A percentile compares a stretch with the other conserved stretches of the same genome.
Conservation (phyloP, 2,113 vertebrate genomes). For the Crotalus horridus region DNA sequence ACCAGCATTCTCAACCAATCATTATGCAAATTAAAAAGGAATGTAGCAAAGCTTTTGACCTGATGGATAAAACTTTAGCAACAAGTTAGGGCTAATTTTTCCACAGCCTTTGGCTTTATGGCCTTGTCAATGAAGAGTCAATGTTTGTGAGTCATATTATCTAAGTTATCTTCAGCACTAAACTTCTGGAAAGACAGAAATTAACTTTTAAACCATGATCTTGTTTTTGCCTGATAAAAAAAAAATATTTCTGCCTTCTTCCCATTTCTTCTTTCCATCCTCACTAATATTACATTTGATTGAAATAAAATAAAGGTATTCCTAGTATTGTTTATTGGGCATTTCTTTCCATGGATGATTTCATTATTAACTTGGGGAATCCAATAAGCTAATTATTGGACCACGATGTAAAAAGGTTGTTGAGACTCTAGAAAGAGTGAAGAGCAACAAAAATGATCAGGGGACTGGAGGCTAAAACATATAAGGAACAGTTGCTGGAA, state of each 20-base stretch:
- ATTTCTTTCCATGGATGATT: not conserved
- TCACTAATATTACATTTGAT: not conserved
- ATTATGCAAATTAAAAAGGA: constrained; percentile 33
- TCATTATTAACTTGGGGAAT: not conserved
- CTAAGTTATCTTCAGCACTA: constrained; percentile 39
- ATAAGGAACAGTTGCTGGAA: too few species aligned
- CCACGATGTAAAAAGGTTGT: too few species aligned
- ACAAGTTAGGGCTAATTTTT: constrained; percentile 47
- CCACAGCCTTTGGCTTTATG: constrained; percentile 47
- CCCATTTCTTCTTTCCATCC: not conserved
- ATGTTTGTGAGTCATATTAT: constrained; percentile 45
- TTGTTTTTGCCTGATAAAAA: constrained; percentile 12
- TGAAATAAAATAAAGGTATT: not conserved
- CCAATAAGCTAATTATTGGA: not conserved
- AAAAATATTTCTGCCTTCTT: not conserved
- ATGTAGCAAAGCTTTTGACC: constrained; percentile 6
- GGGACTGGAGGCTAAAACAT: too few species aligned
- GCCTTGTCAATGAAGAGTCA: constrained; percentile 56
- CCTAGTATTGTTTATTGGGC: not conserved
- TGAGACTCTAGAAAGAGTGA: too few species aligned
- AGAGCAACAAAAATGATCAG: too few species aligned
- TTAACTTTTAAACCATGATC: constrained; percentile 32
- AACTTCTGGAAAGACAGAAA: constrained; percentile 35
- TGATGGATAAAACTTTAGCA: constrained; percentile 39
- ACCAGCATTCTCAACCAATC: constrained; percentile 26